phyloP scores from a whole-genome alignment of 1,140 invertebrate species.

The Episyrphus balteatus region DNA sequence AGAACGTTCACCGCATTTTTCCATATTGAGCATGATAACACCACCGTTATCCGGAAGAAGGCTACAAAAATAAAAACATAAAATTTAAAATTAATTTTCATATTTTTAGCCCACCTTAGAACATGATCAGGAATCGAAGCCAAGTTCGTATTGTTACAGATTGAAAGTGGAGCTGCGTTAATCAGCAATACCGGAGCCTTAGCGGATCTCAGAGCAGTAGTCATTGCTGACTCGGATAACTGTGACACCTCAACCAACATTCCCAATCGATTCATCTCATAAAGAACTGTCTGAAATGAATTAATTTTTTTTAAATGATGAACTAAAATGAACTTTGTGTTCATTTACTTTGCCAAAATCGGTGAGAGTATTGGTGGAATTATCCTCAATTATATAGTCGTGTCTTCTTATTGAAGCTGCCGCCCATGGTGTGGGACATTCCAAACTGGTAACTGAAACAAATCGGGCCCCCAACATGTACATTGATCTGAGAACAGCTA shows the following conservation, averaged over 20 bases:
- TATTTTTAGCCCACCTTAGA: slow-evolving; percentile 31
- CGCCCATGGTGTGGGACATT: slow-evolving; percentile 62
- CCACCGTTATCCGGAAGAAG: slow-evolving; percentile 48
- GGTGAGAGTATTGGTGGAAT: slow-evolving; percentile 34
- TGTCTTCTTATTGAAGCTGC: slow-evolving; percentile 23
- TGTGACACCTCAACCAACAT: slow-evolving; percentile 73
- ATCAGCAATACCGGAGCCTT: slow-evolving; percentile 67
- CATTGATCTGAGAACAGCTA: slow-evolving; percentile 57
- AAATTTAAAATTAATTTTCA: neutral
- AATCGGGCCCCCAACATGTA: slow-evolving; percentile 61
- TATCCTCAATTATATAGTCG: slow-evolving; percentile 30
- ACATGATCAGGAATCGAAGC: slow-evolving; percentile 56
- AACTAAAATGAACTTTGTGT: neutral
- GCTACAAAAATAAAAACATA: slow-evolving; percentile 10
- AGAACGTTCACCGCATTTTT: slow-evolving; percentile 31
- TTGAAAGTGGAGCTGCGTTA: slow-evolving; percentile 56
- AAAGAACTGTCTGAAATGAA: slow-evolving; percentile 47
- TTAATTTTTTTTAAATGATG: neutral
- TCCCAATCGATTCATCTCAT: slow-evolving; percentile 58
- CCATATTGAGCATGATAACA: slow-evolving; percentile 60
- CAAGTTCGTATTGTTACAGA: slow-evolving; percentile 61
- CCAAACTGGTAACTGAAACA: slow-evolving; percentile 58
- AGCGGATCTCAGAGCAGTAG: slow-evolving; percentile 50
- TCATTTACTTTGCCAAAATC: slow-evolving; percentile 38
- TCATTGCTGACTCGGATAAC: slow-evolving; percentile 60